Evolutionary conservation across 1,140 invertebrate genomes (phyloP).

Genomic region (Steinernema feltiae): DNA sequence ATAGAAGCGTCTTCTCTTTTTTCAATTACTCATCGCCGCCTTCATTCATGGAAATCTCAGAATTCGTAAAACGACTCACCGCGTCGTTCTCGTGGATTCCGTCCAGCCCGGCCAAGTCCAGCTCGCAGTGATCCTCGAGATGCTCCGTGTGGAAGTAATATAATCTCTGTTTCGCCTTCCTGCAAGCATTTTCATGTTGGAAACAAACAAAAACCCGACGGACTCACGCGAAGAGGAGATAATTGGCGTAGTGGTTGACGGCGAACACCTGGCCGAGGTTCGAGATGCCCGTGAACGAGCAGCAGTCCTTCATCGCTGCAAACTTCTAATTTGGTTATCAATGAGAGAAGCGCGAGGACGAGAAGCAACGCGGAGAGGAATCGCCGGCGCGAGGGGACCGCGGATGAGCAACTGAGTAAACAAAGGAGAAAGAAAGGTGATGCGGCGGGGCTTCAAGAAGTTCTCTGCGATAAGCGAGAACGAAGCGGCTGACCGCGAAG

Average conservation of each 20-base stretch:
- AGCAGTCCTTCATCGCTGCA: conserved; percentile 4
- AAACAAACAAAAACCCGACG: not conserved
- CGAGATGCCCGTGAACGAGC: conserved; percentile 7
- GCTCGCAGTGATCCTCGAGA: not conserved
- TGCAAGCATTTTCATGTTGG: not conserved
- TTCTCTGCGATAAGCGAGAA: not conserved
- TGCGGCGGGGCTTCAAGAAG: not conserved
- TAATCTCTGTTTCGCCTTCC: not conserved
- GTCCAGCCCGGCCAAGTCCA: not conserved
- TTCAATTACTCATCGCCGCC: too few relatives aligned
- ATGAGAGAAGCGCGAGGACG: not conserved
- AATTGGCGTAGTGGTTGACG: conserved; percentile 1
- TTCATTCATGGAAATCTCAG: not conserved
- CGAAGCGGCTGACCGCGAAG: not conserved
- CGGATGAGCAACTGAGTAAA: conserved; percentile 4
- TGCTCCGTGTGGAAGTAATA: conserved; percentile 2
- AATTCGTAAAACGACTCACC: not conserved
- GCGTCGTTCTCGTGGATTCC: not conserved
- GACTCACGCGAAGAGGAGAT: conserved; percentile 6
- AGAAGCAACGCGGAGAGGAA: too few relatives aligned
- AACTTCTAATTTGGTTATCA: conserved; percentile 1
- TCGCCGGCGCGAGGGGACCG: not conserved
- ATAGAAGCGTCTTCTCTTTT: too few relatives aligned
- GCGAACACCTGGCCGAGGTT: conserved; percentile 3
- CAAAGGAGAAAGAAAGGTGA: not conserved